Evolutionary conservation across 2,888 invertebrate genomes (phyloP).

Genomic region (Electrophaes corylata): DNA sequence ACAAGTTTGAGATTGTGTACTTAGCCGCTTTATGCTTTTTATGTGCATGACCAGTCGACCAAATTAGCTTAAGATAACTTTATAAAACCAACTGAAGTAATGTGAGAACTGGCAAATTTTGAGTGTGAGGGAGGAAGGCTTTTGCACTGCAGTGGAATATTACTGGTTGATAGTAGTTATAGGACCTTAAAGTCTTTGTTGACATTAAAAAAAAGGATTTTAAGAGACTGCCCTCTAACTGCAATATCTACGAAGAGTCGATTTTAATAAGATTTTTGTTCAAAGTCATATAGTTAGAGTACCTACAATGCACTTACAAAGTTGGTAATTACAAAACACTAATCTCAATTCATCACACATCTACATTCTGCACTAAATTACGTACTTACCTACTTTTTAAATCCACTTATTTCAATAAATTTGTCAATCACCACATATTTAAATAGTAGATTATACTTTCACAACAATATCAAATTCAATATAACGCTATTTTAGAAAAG

Average conservation of each 20-base stretch:
- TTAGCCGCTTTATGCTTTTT: constrained; percentile 2
- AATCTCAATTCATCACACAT: not conserved
- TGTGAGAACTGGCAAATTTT: not conserved
- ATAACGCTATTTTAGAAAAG: no score
- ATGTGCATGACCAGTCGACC: not conserved
- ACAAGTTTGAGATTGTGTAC: not conserved
- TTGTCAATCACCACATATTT: not conserved
- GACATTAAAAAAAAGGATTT: not conserved
- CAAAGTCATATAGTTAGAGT: no score
- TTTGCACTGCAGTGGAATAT: not conserved
- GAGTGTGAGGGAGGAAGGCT: not conserved
- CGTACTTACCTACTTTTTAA: not conserved
- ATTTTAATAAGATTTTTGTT: not conserved
- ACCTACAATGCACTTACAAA: not conserved
- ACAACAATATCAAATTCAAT: no score
- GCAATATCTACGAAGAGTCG: not conserved
- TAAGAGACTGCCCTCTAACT: not conserved
- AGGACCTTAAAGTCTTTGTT: not conserved
- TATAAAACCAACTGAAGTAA: not conserved
- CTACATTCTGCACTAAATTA: not conserved
- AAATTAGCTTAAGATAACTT: not conserved
- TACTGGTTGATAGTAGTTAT: not conserved
- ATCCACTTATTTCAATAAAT: not conserved
- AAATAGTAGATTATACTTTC: not conserved
- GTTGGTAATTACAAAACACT: not conserved